Percentiles rank a stretch among this genome's conserved stretches.
Evolutionary conservation across 2,888 invertebrate genomes (phyloP).

Genomic region (Thecophora atra): DNA sequence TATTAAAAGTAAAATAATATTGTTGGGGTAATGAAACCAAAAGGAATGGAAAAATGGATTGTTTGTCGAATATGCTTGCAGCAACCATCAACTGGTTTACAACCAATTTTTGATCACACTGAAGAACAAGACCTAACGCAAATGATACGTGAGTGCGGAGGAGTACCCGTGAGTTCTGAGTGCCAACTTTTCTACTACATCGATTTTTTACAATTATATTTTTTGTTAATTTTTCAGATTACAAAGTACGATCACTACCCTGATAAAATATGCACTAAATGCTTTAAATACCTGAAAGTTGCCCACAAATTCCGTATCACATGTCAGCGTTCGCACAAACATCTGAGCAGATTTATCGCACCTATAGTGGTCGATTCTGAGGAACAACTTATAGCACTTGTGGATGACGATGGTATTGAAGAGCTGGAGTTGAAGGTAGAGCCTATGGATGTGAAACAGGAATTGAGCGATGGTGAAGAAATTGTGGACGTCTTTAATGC

Average conservation of each 20-base stretch:
- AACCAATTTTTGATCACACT: conserved; percentile 57
- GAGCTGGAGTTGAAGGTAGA: conserved; percentile 46
- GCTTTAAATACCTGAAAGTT: conserved; percentile 53
- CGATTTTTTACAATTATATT: neutral
- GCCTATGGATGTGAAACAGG: conserved; percentile 37
- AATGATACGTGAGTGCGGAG: conserved; percentile 61
- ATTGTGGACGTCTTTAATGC: conserved; percentile 57
- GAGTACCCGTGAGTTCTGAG: conserved; percentile 61
- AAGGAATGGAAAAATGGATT: conserved; percentile 56
- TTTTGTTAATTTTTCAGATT: conserved; percentile 48
- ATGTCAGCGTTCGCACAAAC: conserved; percentile 59
- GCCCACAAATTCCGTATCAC: conserved; percentile 56
- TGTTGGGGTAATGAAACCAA: conserved; percentile 52
- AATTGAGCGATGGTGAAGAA: conserved; percentile 53
- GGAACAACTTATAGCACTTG: conserved; percentile 37
- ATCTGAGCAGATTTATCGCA: conserved; percentile 59
- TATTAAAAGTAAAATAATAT: too few relatives aligned
- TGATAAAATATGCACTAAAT: conserved; percentile 59
- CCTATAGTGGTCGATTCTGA: conserved; percentile 57
- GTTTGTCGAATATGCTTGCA: conserved; percentile 58
- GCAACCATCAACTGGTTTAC: conserved; percentile 59
- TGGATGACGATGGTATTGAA: conserved; percentile 44
- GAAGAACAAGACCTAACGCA: conserved; percentile 57
- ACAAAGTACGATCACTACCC: conserved; percentile 60
- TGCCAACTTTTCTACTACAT: too few relatives aligned